Percentiles rank a stretch among this genome's conserved stretches.
phyloP scores from a whole-genome alignment of 2,113 vertebrate genomes.

The Myiagra hebetior region DNA sequence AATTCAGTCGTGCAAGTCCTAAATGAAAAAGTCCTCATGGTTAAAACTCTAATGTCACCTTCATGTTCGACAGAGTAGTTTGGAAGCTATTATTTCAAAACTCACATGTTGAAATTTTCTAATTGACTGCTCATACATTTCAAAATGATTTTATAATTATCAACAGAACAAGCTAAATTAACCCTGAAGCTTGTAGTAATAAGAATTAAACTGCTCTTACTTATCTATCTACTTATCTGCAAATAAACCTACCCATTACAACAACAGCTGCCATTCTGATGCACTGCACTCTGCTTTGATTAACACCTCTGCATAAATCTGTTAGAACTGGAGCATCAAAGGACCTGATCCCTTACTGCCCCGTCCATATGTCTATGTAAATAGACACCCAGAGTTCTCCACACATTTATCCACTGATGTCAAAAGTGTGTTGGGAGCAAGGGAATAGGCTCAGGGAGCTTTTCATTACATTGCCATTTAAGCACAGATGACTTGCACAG shows the following conservation, averaged over 20 bases:
- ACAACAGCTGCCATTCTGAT: background rate
- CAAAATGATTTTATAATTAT: slow-evolving; percentile 10
- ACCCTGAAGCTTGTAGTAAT: background rate
- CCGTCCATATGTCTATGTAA: background rate
- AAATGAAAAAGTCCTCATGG: background rate
- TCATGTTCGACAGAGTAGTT: background rate
- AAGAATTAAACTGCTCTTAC: background rate
- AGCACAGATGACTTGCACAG: background rate
- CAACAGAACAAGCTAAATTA: slow-evolving; percentile 16
- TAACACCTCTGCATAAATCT: background rate
- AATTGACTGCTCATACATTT: background rate
- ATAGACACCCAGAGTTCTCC: background rate
- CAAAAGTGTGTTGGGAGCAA: background rate
- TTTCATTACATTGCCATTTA: background rate
- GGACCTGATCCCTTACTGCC: background rate
- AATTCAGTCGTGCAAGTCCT: background rate
- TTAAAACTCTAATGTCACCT: background rate
- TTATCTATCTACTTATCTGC: background rate
- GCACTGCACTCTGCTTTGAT: background rate
- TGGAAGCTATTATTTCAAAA: slow-evolving; percentile 8
- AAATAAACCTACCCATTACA: background rate
- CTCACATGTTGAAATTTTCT: slow-evolving; percentile 20
- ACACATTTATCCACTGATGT: background rate
- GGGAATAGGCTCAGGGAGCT: background rate
- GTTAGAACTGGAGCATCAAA: background rate